Evolutionary conservation across 53 echinoderm and acorn worm genomes (phyloP), one percentile per base, ranked within the genome.

Genomic region (Echinometra lucunter): DNA sequence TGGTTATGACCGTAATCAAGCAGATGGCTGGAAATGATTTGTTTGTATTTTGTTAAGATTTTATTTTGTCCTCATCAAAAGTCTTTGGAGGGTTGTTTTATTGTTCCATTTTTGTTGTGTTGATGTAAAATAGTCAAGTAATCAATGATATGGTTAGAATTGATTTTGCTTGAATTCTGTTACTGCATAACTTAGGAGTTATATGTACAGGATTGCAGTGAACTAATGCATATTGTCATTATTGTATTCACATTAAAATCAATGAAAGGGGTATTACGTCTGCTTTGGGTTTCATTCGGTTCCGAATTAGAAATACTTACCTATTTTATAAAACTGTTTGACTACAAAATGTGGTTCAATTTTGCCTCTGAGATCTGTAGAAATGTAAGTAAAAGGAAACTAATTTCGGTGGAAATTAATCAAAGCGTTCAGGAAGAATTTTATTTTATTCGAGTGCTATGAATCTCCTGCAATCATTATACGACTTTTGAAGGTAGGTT

Each of bases 301-400:
- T 38, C 3, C 10, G 69, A 6, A 19, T 19, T 78, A 21, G 13
- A 63, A 28, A 23, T 6, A 93, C 93, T 55, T 57, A 93, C 93
- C 93, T 57, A 93, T 30, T 38, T 93, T 93, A 70, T 80, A 93
- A 55, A 93, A 93, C 38, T 93, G 93, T 42, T 93, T 93, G 35
- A 93, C 93, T 19, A 81, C 93, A 81, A 93, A 93, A 57, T 93
- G 93, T 6, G 93, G 93, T 37, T 93, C 58, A 16, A 93, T 78
- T 81, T 93, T 93, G 18, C 93, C 93, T 93, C 81, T 47, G 34
- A 93, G 93, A 93, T 93, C 93, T 93, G 82, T 47, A 27, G 83
- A 45, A 83, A 37, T 15, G 21, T 42, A 4, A 82, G 78, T 34
- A 37, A 34, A 45, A 82, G 13, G 21, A 15, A 19, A 69, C 4